phyloP scores from a whole-genome alignment of 2,113 vertebrate genomes.

The Tragelaphus buxtoni region DNA sequence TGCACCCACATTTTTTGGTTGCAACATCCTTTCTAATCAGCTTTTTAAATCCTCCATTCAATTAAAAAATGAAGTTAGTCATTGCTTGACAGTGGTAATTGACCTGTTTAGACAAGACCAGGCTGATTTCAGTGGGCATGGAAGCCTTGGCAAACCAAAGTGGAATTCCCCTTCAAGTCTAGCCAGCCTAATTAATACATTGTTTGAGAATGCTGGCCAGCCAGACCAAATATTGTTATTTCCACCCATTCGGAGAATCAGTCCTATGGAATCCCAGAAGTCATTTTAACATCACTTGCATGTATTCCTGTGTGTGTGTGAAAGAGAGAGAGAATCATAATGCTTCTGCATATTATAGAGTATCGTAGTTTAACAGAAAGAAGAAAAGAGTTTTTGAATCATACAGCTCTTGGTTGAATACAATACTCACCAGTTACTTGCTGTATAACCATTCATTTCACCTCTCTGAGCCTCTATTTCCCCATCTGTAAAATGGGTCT shows the following conservation, averaged over 20 bases:
- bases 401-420: not conserved
- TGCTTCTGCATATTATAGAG: not conserved
- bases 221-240: constrained; percentile 53
- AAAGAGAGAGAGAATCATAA: not conserved
- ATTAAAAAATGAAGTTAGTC: constrained; percentile 67
- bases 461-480: not conserved
- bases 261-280: constrained; percentile 10
- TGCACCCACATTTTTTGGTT: constrained; percentile 26
- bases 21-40: constrained; percentile 66
- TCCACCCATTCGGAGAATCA: constrained; percentile 8
- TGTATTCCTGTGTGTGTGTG: constrained; percentile 5
- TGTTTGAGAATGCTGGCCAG: constrained; percentile 54
- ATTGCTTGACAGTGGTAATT: constrained; percentile 75
- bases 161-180: constrained; percentile 74
- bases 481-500: constrained; percentile 14
- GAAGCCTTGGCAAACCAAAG: constrained; percentile 69
- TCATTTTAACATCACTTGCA: not conserved
- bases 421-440: not conserved
- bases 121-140: constrained; percentile 69
- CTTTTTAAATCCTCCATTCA: constrained; percentile 70
- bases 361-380: not conserved
- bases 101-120: constrained; percentile 78
- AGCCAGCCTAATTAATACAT: constrained; percentile 76
- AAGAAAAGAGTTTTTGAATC: not conserved
- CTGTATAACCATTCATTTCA: not conserved